Conservation (phyloP, 1,140 invertebrate species). For the Myzus persicae region DNA sequence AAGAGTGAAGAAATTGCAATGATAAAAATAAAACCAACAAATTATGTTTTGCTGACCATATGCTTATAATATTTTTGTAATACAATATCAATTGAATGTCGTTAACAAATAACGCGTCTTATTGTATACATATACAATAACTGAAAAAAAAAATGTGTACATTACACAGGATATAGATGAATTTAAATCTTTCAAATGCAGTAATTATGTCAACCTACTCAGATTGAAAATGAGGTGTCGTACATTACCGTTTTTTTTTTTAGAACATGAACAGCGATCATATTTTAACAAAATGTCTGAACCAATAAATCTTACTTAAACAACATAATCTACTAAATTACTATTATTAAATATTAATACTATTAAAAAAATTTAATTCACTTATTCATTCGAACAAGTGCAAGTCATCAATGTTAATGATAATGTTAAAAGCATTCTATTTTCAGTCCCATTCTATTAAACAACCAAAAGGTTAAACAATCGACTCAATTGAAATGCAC, state of each 20-base stretch:
- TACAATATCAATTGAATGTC: constrained; percentile 6
- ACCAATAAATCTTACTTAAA: background rate
- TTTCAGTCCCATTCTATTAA: constrained; percentile 3
- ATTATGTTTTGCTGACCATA: constrained; percentile 6
- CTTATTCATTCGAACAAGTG: background rate
- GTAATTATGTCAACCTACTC: background rate
- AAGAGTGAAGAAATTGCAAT: background rate
- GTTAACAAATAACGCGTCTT: background rate
- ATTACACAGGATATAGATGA: constrained; percentile 1
- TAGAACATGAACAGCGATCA: background rate
- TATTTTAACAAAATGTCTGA: background rate
- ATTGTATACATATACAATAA: background rate
- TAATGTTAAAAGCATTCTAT: constrained; percentile 6
- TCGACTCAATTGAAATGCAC: constrained; percentile 48
- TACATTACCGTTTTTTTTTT: background rate
- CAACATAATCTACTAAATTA: background rate
- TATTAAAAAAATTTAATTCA: background rate
- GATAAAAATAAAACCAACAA: background rate
- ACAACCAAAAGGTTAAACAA: constrained; percentile 38
- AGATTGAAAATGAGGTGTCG: background rate
- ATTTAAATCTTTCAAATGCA: background rate
- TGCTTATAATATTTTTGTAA: background rate
- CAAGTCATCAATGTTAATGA: constrained; percentile 24
- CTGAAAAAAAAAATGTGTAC: background rate
- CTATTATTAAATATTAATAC: background rate